Percentiles rank a stretch among this genome's conserved stretches.
phyloP scores from a whole-genome alignment of 2,888 invertebrate species.

The Altica lythri region DNA sequence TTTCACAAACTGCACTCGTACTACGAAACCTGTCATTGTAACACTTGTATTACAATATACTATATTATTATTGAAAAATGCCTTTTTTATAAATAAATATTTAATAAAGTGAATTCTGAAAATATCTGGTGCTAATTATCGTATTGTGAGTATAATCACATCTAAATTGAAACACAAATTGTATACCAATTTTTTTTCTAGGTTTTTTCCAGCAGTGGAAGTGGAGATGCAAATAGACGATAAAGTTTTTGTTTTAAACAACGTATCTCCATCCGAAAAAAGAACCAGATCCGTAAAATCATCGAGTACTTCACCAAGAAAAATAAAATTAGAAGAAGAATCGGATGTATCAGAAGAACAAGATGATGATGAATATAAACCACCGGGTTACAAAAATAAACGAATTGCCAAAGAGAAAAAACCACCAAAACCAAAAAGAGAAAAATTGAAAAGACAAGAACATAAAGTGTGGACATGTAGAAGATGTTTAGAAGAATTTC shows the following conservation, averaged over 20 bases:
- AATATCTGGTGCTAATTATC: constrained; percentile 18
- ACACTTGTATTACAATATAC: too few relatives aligned
- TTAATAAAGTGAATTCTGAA: constrained; percentile 6
- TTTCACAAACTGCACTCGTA: too few relatives aligned
- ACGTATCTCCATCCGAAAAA: background rate
- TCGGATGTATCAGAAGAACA: constrained; percentile 31
- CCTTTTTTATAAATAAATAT: too few relatives aligned
- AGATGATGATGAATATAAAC: constrained; percentile 33
- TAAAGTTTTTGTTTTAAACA: constrained; percentile 17
- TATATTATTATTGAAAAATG: too few relatives aligned
- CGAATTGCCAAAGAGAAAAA: constrained; percentile 28
- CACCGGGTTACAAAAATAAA: constrained; percentile 32
- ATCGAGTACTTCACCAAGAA: too few relatives aligned
- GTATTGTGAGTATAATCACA: constrained; percentile 8
- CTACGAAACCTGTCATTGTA: too few relatives aligned
- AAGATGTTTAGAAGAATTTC: constrained; percentile 46
- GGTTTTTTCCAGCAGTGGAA: constrained; percentile 39
- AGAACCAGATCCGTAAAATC: too few relatives aligned
- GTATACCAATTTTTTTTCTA: constrained; percentile 31
- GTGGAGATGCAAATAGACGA: constrained; percentile 41
- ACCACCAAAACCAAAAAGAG: constrained; percentile 17
- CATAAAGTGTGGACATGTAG: constrained; percentile 48
- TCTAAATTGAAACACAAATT: background rate
- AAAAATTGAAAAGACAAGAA: constrained; percentile 36
- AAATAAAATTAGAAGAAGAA: constrained; percentile 8